Percentiles rank a stretch among this genome's conserved stretches.
Conservation (phyloP, 2,888 invertebrate species). For the Amphipyra tragopoginis region DNA sequence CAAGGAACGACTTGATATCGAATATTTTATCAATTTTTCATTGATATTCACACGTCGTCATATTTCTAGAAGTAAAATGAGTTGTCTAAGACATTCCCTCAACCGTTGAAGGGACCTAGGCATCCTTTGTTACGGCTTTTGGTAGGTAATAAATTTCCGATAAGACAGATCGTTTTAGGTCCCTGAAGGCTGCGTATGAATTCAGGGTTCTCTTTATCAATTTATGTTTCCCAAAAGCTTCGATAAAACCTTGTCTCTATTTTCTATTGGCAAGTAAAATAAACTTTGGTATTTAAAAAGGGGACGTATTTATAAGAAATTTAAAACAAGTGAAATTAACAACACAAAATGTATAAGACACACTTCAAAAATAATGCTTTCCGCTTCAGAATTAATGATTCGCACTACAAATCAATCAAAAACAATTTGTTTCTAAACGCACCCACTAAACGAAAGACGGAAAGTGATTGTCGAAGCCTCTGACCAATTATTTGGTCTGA, state of each 20-base stretch:
- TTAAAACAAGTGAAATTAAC: too few species aligned
- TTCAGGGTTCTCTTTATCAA: slow-evolving; percentile 63
- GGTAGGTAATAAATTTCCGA: slow-evolving; percentile 41
- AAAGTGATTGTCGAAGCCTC: too few species aligned
- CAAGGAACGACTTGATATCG: background rate
- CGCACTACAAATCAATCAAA: too few species aligned
- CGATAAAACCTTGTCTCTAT: slow-evolving; percentile 1
- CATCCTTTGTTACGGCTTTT: slow-evolving; percentile 31
- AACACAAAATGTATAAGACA: too few species aligned
- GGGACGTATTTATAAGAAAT: too few species aligned
- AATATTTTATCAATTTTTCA: background rate
- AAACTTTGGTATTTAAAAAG: slow-evolving; percentile 11
- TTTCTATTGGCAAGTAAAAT: slow-evolving; percentile 2
- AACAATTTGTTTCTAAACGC: too few species aligned
- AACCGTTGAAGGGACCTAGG: slow-evolving; percentile 10
- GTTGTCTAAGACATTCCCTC: slow-evolving; percentile 10
- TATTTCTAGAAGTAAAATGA: slow-evolving; percentile 28
- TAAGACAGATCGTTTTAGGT: slow-evolving; percentile 61
- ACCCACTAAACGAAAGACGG: too few species aligned
- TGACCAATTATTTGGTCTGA: too few species aligned
- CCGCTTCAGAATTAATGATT: too few species aligned
- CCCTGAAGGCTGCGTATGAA: slow-evolving; percentile 56
- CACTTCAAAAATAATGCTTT: too few species aligned
- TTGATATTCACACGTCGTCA: background rate
- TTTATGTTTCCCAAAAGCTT: slow-evolving; percentile 17